Conservation (phyloP, 1,140 invertebrate species). For the Homarus americanus region DNA sequence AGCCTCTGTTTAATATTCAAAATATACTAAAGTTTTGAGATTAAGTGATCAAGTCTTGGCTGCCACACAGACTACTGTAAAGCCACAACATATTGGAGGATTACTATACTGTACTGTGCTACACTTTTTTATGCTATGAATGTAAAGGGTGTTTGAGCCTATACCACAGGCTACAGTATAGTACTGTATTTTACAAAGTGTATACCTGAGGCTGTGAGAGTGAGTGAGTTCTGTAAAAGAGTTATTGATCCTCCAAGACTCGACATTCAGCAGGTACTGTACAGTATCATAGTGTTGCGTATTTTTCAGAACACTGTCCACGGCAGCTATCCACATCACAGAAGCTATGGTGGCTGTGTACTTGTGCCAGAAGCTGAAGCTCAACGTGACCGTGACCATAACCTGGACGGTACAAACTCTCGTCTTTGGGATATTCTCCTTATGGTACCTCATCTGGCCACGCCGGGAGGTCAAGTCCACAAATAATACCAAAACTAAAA, state of each 20-base stretch:
- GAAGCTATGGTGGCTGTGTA: slow-evolving; percentile 28
- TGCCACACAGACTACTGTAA: too few species aligned
- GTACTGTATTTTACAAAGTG: neutral
- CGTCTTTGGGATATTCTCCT: slow-evolving; percentile 37
- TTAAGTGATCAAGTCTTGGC: too few species aligned
- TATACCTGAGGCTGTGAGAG: neutral
- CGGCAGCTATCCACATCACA: slow-evolving; percentile 24
- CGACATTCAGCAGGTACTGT: neutral
- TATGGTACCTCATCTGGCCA: slow-evolving; percentile 47
- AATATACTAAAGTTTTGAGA: too few species aligned
- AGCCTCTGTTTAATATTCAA: too few species aligned
- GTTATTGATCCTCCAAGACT: neutral
- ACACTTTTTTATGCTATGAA: too few species aligned
- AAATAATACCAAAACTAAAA: neutral
- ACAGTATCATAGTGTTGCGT: neutral
- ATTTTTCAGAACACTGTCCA: slow-evolving; percentile 24
- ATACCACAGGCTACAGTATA: neutral
- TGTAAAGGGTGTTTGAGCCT: neutral
- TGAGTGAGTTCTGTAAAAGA: neutral
- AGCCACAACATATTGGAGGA: too few species aligned
- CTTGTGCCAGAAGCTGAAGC: slow-evolving; percentile 28
- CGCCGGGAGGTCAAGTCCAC: neutral
- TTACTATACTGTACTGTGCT: too few species aligned
- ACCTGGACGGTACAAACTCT: slow-evolving; percentile 46
- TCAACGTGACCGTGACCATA: slow-evolving; percentile 11